These are phyloP conservation scores for Beris chalybata DNA, from an alignment of 2,888 invertebrate genomes.

Conservation along the genomic window DNA sequence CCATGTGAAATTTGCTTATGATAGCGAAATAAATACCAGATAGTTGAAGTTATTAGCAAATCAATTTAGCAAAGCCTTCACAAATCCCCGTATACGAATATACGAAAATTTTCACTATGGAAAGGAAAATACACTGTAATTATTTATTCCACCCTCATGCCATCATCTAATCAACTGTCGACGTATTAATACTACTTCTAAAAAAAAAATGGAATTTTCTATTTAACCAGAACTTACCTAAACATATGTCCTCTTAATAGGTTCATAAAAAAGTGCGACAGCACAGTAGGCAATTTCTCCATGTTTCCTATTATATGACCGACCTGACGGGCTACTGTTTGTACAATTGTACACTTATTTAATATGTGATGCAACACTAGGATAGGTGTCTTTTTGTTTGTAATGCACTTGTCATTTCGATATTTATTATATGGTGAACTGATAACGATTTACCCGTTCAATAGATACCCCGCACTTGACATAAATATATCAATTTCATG, in stretches of 20 bases:
- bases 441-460: constrained; percentile 18
- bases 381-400: constrained; percentile 21
- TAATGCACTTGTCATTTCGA: constrained; percentile 29
- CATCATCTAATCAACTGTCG: constrained; percentile 29
- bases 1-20: constrained; percentile 16
- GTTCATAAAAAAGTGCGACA: background rate
- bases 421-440: constrained; percentile 30
- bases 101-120: background rate
- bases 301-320: constrained; percentile 8
- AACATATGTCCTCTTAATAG: constrained; percentile 13
- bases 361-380: background rate
- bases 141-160: constrained; percentile 27
- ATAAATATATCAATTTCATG: constrained; percentile 15
- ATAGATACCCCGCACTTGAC: constrained; percentile 6
- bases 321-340: constrained; percentile 21
- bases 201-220: background rate
- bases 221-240: background rate
- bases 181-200: constrained; percentile 6
- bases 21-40: constrained; percentile 14
- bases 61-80: constrained; percentile 12
- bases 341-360: constrained; percentile 17
- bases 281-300: constrained; percentile 16
- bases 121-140: background rate
- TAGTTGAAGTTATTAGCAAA: constrained; percentile 21
- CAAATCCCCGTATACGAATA: background rate